Percentiles rank a stretch among this genome's conserved stretches.
Evolutionary conservation across 2,797 vertebrate genomes (phyloP).

Genomic region (Adrianichthys oophorus): DNA sequence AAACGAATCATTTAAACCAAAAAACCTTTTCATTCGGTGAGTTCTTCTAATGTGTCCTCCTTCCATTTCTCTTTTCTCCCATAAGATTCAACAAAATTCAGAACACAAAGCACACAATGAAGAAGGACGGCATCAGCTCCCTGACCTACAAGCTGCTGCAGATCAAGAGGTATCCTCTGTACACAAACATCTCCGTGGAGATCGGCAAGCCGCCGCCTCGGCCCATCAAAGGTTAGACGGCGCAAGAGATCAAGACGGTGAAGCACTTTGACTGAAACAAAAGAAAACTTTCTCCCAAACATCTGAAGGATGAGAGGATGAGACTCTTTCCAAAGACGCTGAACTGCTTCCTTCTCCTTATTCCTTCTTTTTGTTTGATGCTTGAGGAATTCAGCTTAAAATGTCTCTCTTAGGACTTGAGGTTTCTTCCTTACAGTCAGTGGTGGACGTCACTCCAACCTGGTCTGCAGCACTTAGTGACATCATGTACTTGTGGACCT

Average conservation of each 20-base stretch:
- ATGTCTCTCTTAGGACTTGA: slow-evolving; percentile 47
- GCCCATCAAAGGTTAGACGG: slow-evolving; percentile 84
- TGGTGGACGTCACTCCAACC: slow-evolving; percentile 26
- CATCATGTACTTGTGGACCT: slow-evolving; percentile 33
- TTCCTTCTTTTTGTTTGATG: slow-evolving; percentile 11
- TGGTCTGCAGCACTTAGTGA: slow-evolving; percentile 28
- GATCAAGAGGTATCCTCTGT: slow-evolving; percentile 88
- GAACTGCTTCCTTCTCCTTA: slow-evolving; percentile 28
- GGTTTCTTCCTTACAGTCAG: slow-evolving; percentile 28
- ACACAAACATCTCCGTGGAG: slow-evolving; percentile 98
- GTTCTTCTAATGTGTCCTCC: slow-evolving; percentile 5
- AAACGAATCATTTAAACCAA: not conserved
- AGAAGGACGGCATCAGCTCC: slow-evolving; percentile 93
- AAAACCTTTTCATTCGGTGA: slow-evolving; percentile 2
- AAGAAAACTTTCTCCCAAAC: slow-evolving; percentile 9
- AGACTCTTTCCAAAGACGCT: slow-evolving; percentile 45
- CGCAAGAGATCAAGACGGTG: not conserved
- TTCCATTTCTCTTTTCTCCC: slow-evolving; percentile 3
- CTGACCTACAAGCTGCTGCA: slow-evolving; percentile 91
- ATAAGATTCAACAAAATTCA: slow-evolving; percentile 97
- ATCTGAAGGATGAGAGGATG: slow-evolving; percentile 13
- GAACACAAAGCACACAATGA: slow-evolving; percentile 99
- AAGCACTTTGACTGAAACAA: slow-evolving; percentile 11
- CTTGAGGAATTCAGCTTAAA: slow-evolving; percentile 39
- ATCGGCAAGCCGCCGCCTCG: slow-evolving; percentile 91